Evolutionary conservation across 1,140 invertebrate genomes (phyloP).

Genomic region (Pogonomyrmex barbatus): DNA sequence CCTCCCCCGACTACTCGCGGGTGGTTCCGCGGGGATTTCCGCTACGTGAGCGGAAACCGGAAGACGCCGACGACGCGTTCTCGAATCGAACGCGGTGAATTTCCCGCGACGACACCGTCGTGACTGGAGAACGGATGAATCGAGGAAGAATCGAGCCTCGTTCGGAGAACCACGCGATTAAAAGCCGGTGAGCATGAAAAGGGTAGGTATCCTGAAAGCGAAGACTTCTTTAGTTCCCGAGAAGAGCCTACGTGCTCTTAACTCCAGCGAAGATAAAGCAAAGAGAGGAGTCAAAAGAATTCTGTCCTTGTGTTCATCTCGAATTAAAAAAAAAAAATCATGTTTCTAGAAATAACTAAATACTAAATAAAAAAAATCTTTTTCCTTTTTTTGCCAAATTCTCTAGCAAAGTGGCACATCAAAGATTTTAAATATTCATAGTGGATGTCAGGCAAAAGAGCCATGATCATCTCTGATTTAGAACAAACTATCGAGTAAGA

Average conservation of each 20-base stretch:
- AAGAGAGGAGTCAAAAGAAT: background rate
- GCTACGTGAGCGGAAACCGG: conserved; percentile 52
- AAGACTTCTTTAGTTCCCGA: background rate
- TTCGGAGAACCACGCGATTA: conserved; percentile 6
- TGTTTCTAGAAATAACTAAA: background rate
- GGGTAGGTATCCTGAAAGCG: background rate
- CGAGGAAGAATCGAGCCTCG: conserved; percentile 13
- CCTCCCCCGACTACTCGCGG: background rate
- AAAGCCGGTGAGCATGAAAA: background rate
- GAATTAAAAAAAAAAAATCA: background rate
- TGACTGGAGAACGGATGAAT: conserved; percentile 37
- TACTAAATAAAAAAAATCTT: background rate
- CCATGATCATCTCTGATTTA: background rate
- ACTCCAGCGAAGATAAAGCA: background rate
- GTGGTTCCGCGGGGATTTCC: background rate
- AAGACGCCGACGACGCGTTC: conserved; percentile 1
- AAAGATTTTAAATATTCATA: too few relatives aligned
- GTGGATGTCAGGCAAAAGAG: too few relatives aligned
- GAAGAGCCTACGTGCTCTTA: background rate
- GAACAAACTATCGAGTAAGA: background rate
- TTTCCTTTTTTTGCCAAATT: too few relatives aligned
- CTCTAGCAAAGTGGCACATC: too few relatives aligned
- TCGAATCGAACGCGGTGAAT: conserved; percentile 27
- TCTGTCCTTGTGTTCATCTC: background rate
- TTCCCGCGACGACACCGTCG: conserved; percentile 19